Evolutionary conservation across 2,888 invertebrate species (phyloP).

Genomic region (Cryptocephalus primarius): DNA sequence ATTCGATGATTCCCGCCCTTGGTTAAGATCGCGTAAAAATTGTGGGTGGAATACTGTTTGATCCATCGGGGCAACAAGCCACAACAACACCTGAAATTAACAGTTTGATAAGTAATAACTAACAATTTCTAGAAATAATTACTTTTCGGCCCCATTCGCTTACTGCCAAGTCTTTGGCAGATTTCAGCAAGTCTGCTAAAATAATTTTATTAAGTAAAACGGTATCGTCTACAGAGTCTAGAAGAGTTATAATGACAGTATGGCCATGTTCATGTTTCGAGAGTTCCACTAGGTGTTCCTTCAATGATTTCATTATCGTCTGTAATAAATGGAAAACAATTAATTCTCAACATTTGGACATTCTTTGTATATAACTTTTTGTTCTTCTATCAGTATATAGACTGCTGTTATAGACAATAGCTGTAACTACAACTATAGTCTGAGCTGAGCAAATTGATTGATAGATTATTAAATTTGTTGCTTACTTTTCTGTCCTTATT

Average conservation of each 20-base stretch:
- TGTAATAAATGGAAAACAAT: slow-evolving; percentile 30
- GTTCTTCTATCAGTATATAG: too few species aligned
- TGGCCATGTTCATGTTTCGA: slow-evolving; percentile 83
- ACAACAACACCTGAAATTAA: slow-evolving; percentile 52
- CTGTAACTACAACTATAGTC: neutral
- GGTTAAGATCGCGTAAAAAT: slow-evolving; percentile 60
- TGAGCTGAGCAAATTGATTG: neutral
- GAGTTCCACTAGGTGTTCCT: slow-evolving; percentile 69
- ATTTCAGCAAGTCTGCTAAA: slow-evolving; percentile 55
- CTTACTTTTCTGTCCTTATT: slow-evolving; percentile 64
- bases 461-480: too few species aligned
- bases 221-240: slow-evolving; percentile 89
- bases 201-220: slow-evolving; percentile 77
- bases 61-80: slow-evolving; percentile 77
- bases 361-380: too few species aligned
- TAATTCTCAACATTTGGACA: too few species aligned
- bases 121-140: neutral
- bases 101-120: neutral
- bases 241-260: slow-evolving; percentile 65
- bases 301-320: slow-evolving; percentile 78
- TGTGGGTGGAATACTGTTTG: slow-evolving; percentile 72
- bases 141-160: slow-evolving; percentile 81
- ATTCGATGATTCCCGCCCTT: slow-evolving; percentile 59
- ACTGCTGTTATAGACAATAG: too few species aligned
- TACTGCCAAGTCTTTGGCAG: slow-evolving; percentile 55